Conservation (phyloP, 2,797 vertebrate species). For the Dallia pectoralis region DNA sequence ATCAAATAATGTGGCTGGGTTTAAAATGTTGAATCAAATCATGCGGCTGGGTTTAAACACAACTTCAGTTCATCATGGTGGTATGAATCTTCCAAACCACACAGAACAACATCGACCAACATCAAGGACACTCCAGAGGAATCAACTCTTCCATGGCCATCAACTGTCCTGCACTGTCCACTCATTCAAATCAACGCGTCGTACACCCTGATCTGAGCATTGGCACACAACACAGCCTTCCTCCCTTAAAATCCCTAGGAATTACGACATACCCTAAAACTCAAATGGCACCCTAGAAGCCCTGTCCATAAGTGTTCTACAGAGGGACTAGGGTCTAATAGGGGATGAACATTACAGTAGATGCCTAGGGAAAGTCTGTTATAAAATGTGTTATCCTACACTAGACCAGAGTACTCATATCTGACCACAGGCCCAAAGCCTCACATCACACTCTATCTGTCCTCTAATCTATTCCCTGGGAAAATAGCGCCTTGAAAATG, state of each 20-base stretch:
- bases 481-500: conserved; percentile 64
- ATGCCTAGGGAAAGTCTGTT: conserved; percentile 60
- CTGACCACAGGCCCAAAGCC: conserved; percentile 66
- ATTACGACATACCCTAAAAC: background rate
- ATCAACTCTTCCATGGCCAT: conserved; percentile 73
- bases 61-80: conserved; percentile 49
- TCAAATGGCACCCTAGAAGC: background rate
- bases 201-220: conserved; percentile 75
- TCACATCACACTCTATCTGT: conserved; percentile 63
- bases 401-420: conserved; percentile 56
- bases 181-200: conserved; percentile 78
- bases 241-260: background rate
- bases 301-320: background rate
- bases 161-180: conserved; percentile 71
- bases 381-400: conserved; percentile 67
- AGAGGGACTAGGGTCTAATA: background rate
- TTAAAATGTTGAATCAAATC: conserved; percentile 29
- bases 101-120: conserved; percentile 59
- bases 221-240: conserved; percentile 45
- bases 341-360: conserved; percentile 20
- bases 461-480: conserved; percentile 17
- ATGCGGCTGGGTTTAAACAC: conserved; percentile 46
- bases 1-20: conserved; percentile 34
- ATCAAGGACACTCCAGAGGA: conserved; percentile 74
- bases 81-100: conserved; percentile 62